Base-by-base conservation (phyloP, 37 sponge, comb jelly and placozoan species). In the Halisarca cf. caerulea region DNA sequence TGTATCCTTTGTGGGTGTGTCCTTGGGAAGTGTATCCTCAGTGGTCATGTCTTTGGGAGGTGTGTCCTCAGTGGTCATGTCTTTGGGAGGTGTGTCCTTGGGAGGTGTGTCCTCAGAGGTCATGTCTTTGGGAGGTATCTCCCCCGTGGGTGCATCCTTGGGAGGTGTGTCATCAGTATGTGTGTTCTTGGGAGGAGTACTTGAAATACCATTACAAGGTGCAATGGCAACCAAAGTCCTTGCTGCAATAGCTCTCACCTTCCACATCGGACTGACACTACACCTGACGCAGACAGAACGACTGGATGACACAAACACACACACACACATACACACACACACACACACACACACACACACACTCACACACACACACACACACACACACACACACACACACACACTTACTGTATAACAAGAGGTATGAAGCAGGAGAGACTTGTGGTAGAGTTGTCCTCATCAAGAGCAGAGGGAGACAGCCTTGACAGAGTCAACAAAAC, bases 381-480 rank as follows among this genome's bases (percentile, higher is more conserved):
- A 68, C 69, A 68, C 69, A 68, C 69, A 68, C 33, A 25, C 42
- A n/a, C 25, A 41, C 24, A 38, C 42, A 74, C 25, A 41, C 25
- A 38, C 44, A 39, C 77, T n/a, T 40, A 92, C 93, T 68, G 86
- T 3, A 86, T 51, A 7, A 92, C 69, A 37, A 79, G 84, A n/a
- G 89, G 87, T 1, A 82, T 47, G 44, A 92, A 89, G 2, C 77
- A 74, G 0, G 62, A 21, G 14, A 92, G 75, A 21, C 80, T 75
- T 30, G 25, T 54, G 30, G 71, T 74, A 27, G 89, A 80, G 37
- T 58, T 23, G 20, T 59, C 43, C 30, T 87, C 88, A 83, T 87
- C 87, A 11, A 89, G 64, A 2, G 87, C 58, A 47, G 94, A 90
- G 27, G 91, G 89, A 42, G 81, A 88, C 27, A 94, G 84, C 36